Evolutionary conservation across 2,888 invertebrate species (phyloP), one percentile per base, ranked within the genome.

Genomic region (Cheilosia vernalis): DNA sequence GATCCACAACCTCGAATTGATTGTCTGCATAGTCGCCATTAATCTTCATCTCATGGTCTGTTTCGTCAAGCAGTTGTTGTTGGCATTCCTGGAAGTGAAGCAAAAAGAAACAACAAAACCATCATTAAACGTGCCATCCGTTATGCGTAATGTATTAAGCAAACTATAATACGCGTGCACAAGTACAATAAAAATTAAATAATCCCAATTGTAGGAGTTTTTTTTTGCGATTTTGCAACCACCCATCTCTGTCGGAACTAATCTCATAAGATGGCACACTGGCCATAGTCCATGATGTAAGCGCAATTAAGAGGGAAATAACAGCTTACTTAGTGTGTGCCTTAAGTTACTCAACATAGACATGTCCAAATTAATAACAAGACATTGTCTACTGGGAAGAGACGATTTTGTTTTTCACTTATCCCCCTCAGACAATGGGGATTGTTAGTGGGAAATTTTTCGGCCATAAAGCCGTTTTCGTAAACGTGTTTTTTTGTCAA

Each of bases 1-100:
- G 61, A 85, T 80, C 83, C 60, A 87, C 78, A 67, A 86, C 83
- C 63, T 87, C 81, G 69, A 87, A 86, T 69, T 86, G 77, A 64
- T 85, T 87, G 37, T 60, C 85, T 13, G 63, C 30, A 51, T 74
- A 87, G 24, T 77, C 87, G 9, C 72, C 72, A 56, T 56, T 69
- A 53, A 61, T 69, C 58, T 66, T 84, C 87, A 69, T 80, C 79
- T 70, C 70, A 40, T 77, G 72, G 17, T 76, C 81, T 37, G 61
- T 47, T 63, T 84, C 87, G 53, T 87, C 79, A 33, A 72, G 80
- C 56, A 84, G 55, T 61, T 86, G 30, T 9, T 30, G 30, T 30
- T 30, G 87, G 60, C 79, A 87, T 77, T 87, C 78, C 88, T 88
- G 42, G 17, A 87, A 87, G 53, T 44, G 51, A 30, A 72, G 64